Evolutionary conservation across 37 sponge, comb jelly and placozoan species (phyloP).

Genomic region (Halichondria panicea): DNA sequence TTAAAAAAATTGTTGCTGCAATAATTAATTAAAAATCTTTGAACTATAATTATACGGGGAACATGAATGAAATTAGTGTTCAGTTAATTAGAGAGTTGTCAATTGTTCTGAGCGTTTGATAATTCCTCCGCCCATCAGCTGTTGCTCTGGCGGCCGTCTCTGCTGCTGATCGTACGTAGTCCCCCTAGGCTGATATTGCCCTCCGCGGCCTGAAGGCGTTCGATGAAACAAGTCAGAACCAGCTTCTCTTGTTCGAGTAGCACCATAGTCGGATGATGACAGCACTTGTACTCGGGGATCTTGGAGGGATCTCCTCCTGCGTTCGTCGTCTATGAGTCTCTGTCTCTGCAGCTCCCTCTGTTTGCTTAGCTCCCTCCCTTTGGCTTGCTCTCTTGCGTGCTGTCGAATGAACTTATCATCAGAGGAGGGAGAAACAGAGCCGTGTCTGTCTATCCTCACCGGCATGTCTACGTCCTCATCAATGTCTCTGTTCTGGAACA

Average conservation of each 20-base stretch:
- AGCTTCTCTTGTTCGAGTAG: slow-evolving; percentile 8
- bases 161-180: neutral
- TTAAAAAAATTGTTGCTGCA: too few species aligned
- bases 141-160: neutral
- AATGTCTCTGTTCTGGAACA: neutral
- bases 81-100: slow-evolving; percentile 12
- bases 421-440: neutral
- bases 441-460: neutral
- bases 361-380: slow-evolving; percentile 11
- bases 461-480: neutral
- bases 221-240: neutral
- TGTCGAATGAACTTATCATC: slow-evolving; percentile 34
- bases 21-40: too few species aligned
- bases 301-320: neutral
- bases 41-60: too few species aligned
- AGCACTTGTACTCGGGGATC: too few species aligned
- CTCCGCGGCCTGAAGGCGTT: neutral
- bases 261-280: slow-evolving; percentile 39
- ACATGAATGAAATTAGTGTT: neutral
- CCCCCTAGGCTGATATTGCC: neutral
- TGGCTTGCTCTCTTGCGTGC: slow-evolving; percentile 10
- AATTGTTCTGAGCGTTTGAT: slow-evolving; percentile 13
- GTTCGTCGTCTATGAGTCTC: slow-evolving; percentile 40
- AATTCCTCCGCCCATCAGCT: neutral
- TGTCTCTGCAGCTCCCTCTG: slow-evolving; percentile 31